These are phyloP conservation scores for Pardosa pseudoannulata DNA, from an alignment of 2,888 invertebrate genomes.

Conservation along the genomic window DNA sequence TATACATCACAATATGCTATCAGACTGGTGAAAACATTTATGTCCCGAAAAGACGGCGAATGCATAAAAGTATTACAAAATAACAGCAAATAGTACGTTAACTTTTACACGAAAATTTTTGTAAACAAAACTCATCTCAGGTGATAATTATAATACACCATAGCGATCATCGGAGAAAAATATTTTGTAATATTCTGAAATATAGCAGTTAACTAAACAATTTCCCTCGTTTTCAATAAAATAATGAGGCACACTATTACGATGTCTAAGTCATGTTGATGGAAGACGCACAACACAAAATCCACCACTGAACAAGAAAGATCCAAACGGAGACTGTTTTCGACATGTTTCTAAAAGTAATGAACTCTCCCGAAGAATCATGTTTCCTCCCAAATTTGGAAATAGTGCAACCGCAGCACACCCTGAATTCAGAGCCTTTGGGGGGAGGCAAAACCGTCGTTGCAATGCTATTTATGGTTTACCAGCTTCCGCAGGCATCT, in stretches of 20 bases:
- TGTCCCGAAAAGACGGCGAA: neutral
- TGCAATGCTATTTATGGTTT: slow-evolving; percentile 73
- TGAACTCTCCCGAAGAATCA: slow-evolving; percentile 75
- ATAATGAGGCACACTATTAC: neutral
- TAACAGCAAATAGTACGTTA: too few species aligned
- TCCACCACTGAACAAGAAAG: slow-evolving; percentile 47
- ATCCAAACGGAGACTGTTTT: slow-evolving; percentile 44
- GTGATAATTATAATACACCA: too few species aligned
- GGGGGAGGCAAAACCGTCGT: slow-evolving; percentile 57
- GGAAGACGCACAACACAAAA: slow-evolving; percentile 34
- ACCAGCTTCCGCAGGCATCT: slow-evolving; percentile 67
- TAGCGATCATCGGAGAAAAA: too few species aligned
- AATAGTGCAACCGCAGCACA: slow-evolving; percentile 71
- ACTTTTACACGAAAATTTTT: too few species aligned
- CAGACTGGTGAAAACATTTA: neutral
- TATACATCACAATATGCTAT: slow-evolving; percentile 45
- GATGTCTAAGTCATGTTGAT: slow-evolving; percentile 54
- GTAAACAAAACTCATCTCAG: too few species aligned
- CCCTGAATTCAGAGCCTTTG: slow-evolving; percentile 70
- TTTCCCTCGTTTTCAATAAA: neutral
- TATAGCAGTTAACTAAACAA: neutral
- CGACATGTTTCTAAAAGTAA: slow-evolving; percentile 66
- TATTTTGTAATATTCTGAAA: too few species aligned
- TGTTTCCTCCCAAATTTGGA: slow-evolving; percentile 75
- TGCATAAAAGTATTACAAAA: too few species aligned